Percentiles rank a stretch among this genome's conserved stretches.
phyloP scores from a whole-genome alignment of 2,797 vertebrate genomes.

The Orientallactaga sibirica region DNA sequence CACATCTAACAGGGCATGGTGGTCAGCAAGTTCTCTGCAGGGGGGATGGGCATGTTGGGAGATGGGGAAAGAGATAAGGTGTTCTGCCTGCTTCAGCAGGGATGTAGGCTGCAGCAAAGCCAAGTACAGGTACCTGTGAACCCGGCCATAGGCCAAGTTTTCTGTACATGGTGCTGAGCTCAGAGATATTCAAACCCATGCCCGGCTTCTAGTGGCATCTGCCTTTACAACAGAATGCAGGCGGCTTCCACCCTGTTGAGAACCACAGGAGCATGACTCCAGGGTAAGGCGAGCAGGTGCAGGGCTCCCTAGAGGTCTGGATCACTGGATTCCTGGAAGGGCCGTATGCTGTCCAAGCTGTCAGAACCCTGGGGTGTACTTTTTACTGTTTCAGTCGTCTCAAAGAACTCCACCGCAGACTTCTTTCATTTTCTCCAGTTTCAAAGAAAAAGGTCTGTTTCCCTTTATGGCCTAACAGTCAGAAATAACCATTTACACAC shows the following conservation, averaged over 20 bases:
- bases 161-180: background rate
- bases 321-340: slow-evolving; percentile 3
- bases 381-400: background rate
- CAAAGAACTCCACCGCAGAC: background rate
- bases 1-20: background rate
- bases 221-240: background rate
- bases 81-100: background rate
- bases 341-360: background rate
- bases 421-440: background rate
- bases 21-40: slow-evolving; percentile 51
- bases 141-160: background rate
- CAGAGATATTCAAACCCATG: slow-evolving; percentile 24
- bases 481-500: background rate
- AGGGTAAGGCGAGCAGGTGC: background rate
- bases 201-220: slow-evolving; percentile 62
- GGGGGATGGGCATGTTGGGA: background rate
- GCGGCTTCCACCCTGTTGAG: slow-evolving; percentile 16
- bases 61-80: background rate
- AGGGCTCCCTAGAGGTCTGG: background rate
- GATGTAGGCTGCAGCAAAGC: background rate
- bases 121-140: background rate
- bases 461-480: background rate
- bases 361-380: background rate
- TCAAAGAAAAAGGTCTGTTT: slow-evolving; percentile 57
- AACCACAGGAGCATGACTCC: background rate